Evolutionary conservation across 2,113 vertebrate genomes (phyloP).

Genomic region (Miniopterus natalensis): DNA sequence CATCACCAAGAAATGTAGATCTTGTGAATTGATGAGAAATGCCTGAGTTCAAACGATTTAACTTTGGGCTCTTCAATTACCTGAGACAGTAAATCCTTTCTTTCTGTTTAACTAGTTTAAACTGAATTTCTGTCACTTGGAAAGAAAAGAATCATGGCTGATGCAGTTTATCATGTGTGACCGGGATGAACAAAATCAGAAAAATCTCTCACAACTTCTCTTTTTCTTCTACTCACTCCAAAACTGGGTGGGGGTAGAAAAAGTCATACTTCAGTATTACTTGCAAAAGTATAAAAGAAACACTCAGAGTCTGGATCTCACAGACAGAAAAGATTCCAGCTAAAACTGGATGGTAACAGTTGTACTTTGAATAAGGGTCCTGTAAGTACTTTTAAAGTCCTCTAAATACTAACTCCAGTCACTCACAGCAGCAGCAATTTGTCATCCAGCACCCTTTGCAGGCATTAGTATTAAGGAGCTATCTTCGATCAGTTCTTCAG

Average conservation of each 20-base stretch:
- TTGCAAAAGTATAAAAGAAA: constrained; percentile 43
- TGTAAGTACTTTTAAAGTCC: constrained; percentile 12
- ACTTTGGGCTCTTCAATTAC: background rate
- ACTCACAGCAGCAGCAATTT: background rate
- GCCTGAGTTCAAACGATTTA: background rate
- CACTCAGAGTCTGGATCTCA: constrained; percentile 25
- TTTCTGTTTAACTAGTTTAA: background rate
- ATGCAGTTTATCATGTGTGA: background rate
- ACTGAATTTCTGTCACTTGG: background rate
- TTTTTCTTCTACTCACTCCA: background rate
- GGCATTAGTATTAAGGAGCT: background rate
- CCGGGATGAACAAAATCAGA: background rate
- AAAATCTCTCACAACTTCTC: background rate
- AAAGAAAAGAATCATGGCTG: constrained; percentile 21
- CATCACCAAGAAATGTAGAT: background rate
- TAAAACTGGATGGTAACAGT: constrained; percentile 60
- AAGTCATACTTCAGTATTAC: constrained; percentile 47
- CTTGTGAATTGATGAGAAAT: background rate
- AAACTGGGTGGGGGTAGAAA: background rate
- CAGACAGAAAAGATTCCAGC: background rate
- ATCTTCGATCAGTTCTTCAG: background rate
- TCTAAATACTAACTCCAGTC: background rate
- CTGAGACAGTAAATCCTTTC: background rate
- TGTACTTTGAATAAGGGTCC: constrained; percentile 1
- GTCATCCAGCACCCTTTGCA: background rate